Evolutionary conservation across 2,888 invertebrate genomes (phyloP), one percentile per base, ranked within the genome.

Genomic region (Cacoxenus indagator): DNA sequence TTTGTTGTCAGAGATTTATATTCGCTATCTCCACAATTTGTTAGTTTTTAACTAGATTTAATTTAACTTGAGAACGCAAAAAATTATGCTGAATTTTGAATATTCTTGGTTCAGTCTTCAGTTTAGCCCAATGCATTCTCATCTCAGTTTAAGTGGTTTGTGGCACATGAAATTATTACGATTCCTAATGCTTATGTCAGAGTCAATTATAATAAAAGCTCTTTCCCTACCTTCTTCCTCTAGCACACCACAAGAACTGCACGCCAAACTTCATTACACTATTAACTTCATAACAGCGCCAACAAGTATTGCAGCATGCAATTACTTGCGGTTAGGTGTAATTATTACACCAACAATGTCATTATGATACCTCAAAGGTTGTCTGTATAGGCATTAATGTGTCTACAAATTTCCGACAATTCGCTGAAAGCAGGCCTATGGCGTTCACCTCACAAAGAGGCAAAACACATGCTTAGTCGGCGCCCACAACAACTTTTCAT

Each of bases 11-110:
- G 14, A 19, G 8, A 55, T 17, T 26, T 11, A 64, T 66, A 24
- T 69, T 64, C 48, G 48, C 67, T 61, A 68, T 66, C 68, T 54
- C 22, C 22, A 51, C 78, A 70, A 69, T 80, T 79, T 78, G 76
- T 76, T 78, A 68, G 67, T 67, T 72, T 70, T 68, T 66, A 70
- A 70, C 71, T 73, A 74, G 71, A 74, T 43, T 74, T 68, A 70
- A 26, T 57, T 48, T 64, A 67, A 37, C 8, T 37, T 37, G 37
- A 37, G 8, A 37, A 24, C 45, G 64, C 14, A 24, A 64, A 46
- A 64, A 46, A 46, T 37, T 73, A 54, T 57, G 45, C 37, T 70
- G 64, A n/a, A n/a, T n/a, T n/a, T n/a, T n/a, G n/a, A n/a, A n/a
- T n/a, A n/a, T n/a, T n/a, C 29, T 51, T 70, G 46, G 19, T 24